phyloP scores from a whole-genome alignment of 2,113 vertebrate species.

The Scophthalmus maximus region DNA sequence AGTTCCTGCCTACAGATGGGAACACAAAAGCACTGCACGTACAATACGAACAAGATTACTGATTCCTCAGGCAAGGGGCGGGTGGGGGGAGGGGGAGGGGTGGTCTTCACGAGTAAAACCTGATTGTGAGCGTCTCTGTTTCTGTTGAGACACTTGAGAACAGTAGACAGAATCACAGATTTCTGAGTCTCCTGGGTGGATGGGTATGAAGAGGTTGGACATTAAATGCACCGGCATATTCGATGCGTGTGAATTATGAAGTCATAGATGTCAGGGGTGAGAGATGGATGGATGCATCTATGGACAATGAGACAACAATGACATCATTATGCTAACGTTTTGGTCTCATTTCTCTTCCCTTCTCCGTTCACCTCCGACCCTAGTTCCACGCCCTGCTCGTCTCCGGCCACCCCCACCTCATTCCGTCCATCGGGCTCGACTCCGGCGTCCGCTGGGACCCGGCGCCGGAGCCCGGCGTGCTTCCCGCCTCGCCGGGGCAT shows the following conservation, averaged over 20 bases:
- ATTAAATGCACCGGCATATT: background rate
- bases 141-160: background rate
- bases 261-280: background rate
- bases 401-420: slow-evolving; percentile 83
- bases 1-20: slow-evolving; percentile 35
- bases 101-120: slow-evolving; percentile 32
- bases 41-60: slow-evolving; percentile 61
- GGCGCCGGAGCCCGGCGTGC: background rate
- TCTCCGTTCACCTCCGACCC: background rate
- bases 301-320: slow-evolving; percentile 21
- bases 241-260: background rate
- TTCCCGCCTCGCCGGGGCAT: slow-evolving; percentile 57
- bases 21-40: slow-evolving; percentile 70
- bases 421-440: slow-evolving; percentile 68
- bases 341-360: slow-evolving; percentile 44
- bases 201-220: background rate
- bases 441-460: slow-evolving; percentile 28
- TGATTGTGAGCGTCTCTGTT: slow-evolving; percentile 6
- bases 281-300: background rate
- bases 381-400: slow-evolving; percentile 89
- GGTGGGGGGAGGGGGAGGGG: background rate
- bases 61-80: slow-evolving; percentile 42
- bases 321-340: slow-evolving; percentile 59
- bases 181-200: background rate
- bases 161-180: slow-evolving; percentile 4